Evolutionary conservation across 2,888 invertebrate species (phyloP).

Genomic region (Melanophora roralis): DNA sequence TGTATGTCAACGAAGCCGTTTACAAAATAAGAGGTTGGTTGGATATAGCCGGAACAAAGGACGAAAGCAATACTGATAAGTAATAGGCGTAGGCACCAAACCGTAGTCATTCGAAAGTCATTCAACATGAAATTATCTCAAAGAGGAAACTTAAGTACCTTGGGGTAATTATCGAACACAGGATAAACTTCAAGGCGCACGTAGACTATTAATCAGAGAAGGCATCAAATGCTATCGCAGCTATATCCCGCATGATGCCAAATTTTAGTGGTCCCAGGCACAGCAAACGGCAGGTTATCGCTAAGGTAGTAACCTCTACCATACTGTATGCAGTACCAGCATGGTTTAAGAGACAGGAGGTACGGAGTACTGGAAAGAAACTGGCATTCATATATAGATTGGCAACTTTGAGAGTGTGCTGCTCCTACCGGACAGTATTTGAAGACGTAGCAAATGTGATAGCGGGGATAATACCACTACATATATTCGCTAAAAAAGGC

Average conservation of each 20-base stretch:
- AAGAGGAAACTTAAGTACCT: background rate
- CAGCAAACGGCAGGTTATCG: background rate
- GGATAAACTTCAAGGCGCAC: background rate
- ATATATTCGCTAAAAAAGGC: background rate
- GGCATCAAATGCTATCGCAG: background rate
- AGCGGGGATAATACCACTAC: background rate
- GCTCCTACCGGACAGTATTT: background rate
- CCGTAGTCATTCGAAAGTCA: background rate
- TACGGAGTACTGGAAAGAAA: background rate
- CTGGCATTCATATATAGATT: background rate
- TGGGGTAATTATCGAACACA: background rate
- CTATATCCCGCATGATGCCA: too few species aligned
- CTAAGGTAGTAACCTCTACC: background rate
- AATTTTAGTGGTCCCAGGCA: background rate
- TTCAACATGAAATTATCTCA: background rate
- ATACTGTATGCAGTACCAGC: too few species aligned
- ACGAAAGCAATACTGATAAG: too few species aligned
- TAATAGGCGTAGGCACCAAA: background rate
- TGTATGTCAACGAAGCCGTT: too few species aligned
- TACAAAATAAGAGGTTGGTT: too few species aligned
- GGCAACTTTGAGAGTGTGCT: background rate
- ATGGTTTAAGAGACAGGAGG: background rate
- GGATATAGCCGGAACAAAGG: too few species aligned
- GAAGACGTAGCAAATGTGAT: background rate
- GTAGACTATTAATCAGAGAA: background rate